Evolutionary conservation across 1,140 invertebrate species (phyloP), one percentile per base, ranked within the genome.

Genomic region (Psilanteris sp.): DNA sequence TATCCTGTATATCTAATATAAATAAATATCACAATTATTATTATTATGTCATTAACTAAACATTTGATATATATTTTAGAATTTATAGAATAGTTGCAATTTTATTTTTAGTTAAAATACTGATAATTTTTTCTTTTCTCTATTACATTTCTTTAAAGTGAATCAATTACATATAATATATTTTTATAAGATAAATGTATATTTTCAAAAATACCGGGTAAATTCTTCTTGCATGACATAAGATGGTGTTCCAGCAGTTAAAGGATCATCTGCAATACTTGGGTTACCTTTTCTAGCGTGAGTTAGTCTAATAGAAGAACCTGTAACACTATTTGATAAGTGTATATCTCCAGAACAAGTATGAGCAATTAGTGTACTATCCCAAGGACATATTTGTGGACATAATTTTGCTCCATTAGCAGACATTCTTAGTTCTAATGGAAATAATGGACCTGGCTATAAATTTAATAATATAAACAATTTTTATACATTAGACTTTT

Each of bases 171-270:
- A n/a, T n/a, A n/a, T n/a, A n/a, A n/a, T n/a, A n/a, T n/a, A n/a
- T n/a, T n/a, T n/a, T 20, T 20, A 20, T 20, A 20, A 3, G 18
- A n/a, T 20, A 20, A 20, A 20, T 5, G 5, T 20, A 20, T 3
- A 20, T 20, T 5, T 20, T 5, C 2, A 3, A 20, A 20, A 5
- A 3, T 46, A 88, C 85, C 87, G 84, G 6, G 94, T 95, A 89
- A 99, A 99, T 89, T 99, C 98, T 90, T 99, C 98, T 89, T 99
- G 97, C 86, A 98, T 97, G 0, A 99, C 96, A 88, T 98, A 99
- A 4, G 96, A 97, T 0, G 98, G 97, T 16, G 96, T 93, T 0
- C 97, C 98, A 1, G 96, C 95, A 81, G 94, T 96, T 0, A 95
- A 82, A 0, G 95, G 96, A 88, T 98, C 96, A 76, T 96, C 94